A percentile compares a stretch with the other conserved stretches of the same genome.
These are phyloP conservation scores for Isoperla grammatica DNA, from an alignment of 2,888 invertebrate species.

Conservation along the genomic window DNA sequence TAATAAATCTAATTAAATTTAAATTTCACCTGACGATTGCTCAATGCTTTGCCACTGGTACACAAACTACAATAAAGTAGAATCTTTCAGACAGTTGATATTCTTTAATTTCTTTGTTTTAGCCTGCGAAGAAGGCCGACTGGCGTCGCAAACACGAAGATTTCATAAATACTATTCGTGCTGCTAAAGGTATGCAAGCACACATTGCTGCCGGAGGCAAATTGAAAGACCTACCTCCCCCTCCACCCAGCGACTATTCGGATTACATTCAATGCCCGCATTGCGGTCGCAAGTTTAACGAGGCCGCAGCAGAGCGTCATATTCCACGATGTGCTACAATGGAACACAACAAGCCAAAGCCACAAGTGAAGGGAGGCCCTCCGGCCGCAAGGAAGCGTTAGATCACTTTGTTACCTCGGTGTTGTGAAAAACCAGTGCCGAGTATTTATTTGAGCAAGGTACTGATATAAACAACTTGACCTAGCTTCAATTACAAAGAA, in stretches of 20 bases:
- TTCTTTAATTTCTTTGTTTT: too few species aligned
- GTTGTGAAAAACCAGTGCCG: too few species aligned
- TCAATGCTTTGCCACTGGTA: too few species aligned
- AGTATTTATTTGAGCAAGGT: too few species aligned
- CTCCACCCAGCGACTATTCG: slow-evolving; percentile 81
- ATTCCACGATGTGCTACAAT: slow-evolving; percentile 87
- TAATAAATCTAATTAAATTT: too few species aligned
- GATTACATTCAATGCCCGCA: slow-evolving; percentile 89
- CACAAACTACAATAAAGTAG: too few species aligned
- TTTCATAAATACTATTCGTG: slow-evolving; percentile 84
- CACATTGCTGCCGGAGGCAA: slow-evolving; percentile 81
- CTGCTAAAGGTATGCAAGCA: slow-evolving; percentile 79
- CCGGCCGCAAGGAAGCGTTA: slow-evolving; percentile 15
- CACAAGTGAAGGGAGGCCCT: slow-evolving; percentile 1
- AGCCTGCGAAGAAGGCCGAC: slow-evolving; percentile 52
- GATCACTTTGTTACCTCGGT: too few species aligned
- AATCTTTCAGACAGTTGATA: too few species aligned
- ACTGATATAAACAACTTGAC: too few species aligned
- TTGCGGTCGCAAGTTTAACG: slow-evolving; percentile 80
- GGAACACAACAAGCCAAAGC: slow-evolving; percentile 70
- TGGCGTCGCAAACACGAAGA: slow-evolving; percentile 94
- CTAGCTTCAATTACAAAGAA: too few species aligned
- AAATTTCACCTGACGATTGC: too few species aligned
- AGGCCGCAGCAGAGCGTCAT: slow-evolving; percentile 79
- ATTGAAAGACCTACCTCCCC: slow-evolving; percentile 80